Base-by-base conservation (phyloP, 2,113 vertebrate species). In the Guaruba guarouba region DNA sequence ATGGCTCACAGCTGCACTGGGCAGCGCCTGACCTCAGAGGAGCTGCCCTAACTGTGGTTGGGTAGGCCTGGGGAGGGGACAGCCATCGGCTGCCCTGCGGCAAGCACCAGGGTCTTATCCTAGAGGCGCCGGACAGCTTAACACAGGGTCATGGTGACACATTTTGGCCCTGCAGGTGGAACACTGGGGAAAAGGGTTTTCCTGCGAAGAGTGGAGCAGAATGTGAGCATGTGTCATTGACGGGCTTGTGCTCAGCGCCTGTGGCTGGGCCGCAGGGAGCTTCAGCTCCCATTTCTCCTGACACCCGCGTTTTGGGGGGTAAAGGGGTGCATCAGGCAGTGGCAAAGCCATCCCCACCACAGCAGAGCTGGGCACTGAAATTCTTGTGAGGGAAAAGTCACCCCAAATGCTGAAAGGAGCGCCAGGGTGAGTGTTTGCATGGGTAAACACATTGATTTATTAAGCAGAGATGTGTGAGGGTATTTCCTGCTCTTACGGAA, bases 1-100 rank as follows among this genome's bases (percentile, higher is more conserved):
- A 5, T 0, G 4, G 44, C 55, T 88, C 0, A 0, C 1, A 5
- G 63, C 81, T 12, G 39, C 3, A 1, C 12, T n/a, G 51, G 29
- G 68, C 69, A 49, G 64, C 6, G 17, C 31, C 59, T 43, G 37
- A 19, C 28, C 29, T 6, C 0, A 0, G n/a, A 49, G 41, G 51
- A 41, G 62, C 13, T 35, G 35, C 23, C 0, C 3, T 20, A n/a
- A 27, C 31, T 1, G 4, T 0, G 2, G 63, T n/a, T 20, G 46
- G 28, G 39, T 41, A 54, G 43, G 59, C 59, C 49, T 1, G 1
- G 52, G n/a, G 63, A 29, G 29, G 23, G 39, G 19, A 7, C 13
- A 7, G 7, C 17, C 33, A 7, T 31, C 1, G 3, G 28, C 71
- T 57, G 61, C 10, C 43, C 43, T 52, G 46, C 3, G 1, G 13